Base-by-base conservation (phyloP, 2,888 invertebrate genomes). In the Tanypteryx hageni region DNA sequence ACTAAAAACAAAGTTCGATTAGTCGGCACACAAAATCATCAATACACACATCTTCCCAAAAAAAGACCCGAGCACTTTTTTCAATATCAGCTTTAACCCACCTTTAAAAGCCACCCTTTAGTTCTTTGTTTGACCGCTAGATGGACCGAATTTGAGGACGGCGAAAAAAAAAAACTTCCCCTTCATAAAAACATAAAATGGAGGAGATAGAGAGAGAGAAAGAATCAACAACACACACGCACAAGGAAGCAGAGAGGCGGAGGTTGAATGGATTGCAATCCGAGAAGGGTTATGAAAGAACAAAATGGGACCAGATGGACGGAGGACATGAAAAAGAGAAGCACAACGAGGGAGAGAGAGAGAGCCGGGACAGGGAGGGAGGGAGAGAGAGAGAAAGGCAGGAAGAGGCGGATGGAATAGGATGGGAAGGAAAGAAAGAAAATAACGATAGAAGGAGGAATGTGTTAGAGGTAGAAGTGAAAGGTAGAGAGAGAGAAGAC, bases 191-290 rank as follows among this genome's bases (percentile, higher is more conserved):
- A 44, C 1, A 44, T 1, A 44, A 44, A 44, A 44, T 1, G 44
- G 44, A 44, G 44, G 44, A 44, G 44, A 44, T 44, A 44, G 44
- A 44, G 5, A 44, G 44, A 44, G 44, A 44, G 44, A 5, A 5
- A 44, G 5, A 44, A 44, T 44, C 7, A 27, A 76, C 76, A 76
- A 13, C 10, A 76, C 18, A 76, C 10, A 4, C 18, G 13, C 13
- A 76, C 9, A 27, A 76, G 27, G 27, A 3, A n/a, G 13, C 4
- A 76, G 7, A 13, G 76, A 27, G 11, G 44, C 10, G 2, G 9
- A 68, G 68, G 68, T 44, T 68, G 68, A 68, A 68, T n/a, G 68
- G 68, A n/a, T 68, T n/a, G 68, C n/a, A 68, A 68, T 68, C 22
- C 18, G 22, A 68, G 68, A 68, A 68, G 68, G 68, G n/a, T 68